These are phyloP conservation scores for Megalops atlanticus DNA, from an alignment of 2,113 vertebrate genomes.

Conservation along the genomic window DNA sequence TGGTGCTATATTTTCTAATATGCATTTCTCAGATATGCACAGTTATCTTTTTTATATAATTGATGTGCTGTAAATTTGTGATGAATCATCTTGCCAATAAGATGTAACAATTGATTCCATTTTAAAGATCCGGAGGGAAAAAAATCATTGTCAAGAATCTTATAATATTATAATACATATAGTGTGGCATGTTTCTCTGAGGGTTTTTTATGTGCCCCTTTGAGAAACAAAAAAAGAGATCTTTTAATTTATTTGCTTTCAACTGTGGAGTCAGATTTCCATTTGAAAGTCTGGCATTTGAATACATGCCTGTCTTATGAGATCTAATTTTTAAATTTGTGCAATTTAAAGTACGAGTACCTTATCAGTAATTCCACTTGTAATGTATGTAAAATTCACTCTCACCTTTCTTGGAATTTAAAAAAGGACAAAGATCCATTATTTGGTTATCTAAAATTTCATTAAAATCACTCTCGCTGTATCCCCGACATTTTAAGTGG, in stretches of 20 bases:
- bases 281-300: conserved; percentile 88
- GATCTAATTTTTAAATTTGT: conserved; percentile 78
- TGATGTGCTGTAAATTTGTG: conserved; percentile 72
- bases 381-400: conserved; percentile 78
- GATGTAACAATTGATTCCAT: conserved; percentile 76
- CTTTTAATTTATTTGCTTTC: conserved; percentile 83
- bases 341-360: conserved; percentile 71
- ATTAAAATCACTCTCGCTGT: conserved; percentile 91
- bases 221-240: conserved; percentile 59
- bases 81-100: conserved; percentile 68
- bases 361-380: conserved; percentile 71
- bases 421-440: conserved; percentile 86
- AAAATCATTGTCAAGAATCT: conserved; percentile 68
- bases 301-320: conserved; percentile 73
- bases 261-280: conserved; percentile 81
- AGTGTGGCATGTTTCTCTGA: conserved; percentile 52
- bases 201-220: conserved; percentile 46
- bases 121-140: conserved; percentile 68
- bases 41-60: conserved; percentile 71
- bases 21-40: too few relatives aligned
- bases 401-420: conserved; percentile 72
- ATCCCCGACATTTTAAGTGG: conserved; percentile 96
- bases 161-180: conserved; percentile 73
- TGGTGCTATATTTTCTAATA: too few relatives aligned
- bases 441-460: conserved; percentile 95